Conservation (phyloP, 2,888 invertebrate genomes). For the Nomada hirtipes region DNA sequence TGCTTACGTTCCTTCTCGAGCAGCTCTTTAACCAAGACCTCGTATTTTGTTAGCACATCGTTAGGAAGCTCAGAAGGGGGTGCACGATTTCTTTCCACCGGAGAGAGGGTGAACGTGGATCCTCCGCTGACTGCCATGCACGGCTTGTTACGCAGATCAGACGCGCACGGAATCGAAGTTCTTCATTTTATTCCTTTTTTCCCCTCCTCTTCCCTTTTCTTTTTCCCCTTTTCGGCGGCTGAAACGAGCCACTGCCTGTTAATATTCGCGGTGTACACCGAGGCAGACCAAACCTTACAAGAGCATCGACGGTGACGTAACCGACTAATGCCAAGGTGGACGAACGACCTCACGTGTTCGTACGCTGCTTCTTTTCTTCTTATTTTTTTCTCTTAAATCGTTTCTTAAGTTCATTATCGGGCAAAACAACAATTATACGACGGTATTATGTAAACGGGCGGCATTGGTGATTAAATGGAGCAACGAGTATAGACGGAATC, state of each 20-base stretch:
- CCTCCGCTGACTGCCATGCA: constrained; percentile 49
- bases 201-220: not conserved
- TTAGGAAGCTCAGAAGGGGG: constrained; percentile 78
- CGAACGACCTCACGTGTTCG: constrained; percentile 16
- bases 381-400: constrained; percentile 1
- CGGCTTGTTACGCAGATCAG: constrained; percentile 82
- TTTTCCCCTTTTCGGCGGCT: constrained; percentile 23
- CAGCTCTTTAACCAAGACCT: constrained; percentile 78
- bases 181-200: constrained; percentile 31
- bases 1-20: constrained; percentile 78
- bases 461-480: not conserved
- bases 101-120: constrained; percentile 41
- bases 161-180: constrained; percentile 78
- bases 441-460: constrained; percentile 6
- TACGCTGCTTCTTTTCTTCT: not conserved
- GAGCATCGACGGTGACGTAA: constrained; percentile 22
- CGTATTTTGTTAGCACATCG: constrained; percentile 83
- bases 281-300: constrained; percentile 36
- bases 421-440: constrained; percentile 6
- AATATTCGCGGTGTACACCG: constrained; percentile 28
- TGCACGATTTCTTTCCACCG: constrained; percentile 66
- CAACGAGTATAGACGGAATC: no score
- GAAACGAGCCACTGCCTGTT: constrained; percentile 27
- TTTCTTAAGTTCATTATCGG: constrained; percentile 23
- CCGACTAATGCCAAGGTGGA: constrained; percentile 30